Base-by-base conservation (phyloP, 2,797 vertebrate species). In the Geotria australis region DNA sequence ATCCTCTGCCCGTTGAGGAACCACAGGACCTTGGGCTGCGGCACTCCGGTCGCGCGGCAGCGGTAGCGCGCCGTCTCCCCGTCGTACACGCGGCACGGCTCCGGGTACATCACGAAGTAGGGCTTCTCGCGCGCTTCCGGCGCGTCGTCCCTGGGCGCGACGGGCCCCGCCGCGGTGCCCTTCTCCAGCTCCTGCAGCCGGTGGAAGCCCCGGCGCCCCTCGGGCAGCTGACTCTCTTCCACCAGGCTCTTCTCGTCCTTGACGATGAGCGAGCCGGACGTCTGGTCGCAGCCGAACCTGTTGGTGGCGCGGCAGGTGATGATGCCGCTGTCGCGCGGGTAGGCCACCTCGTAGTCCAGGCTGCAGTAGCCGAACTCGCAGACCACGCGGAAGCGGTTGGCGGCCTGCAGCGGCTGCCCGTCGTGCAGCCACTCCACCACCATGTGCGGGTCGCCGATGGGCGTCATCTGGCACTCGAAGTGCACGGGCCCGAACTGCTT, bases 171-270 rank as follows among this genome's bases (percentile, higher is more conserved):
- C 3, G 85, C 84, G 61, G 77, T 83, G 65, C 79, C 69, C 60
- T 80, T 79, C 63, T 98, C 88, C 2, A 98, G 70, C 62, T 98
- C 86, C 59, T 94, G 85, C 48, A 91, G 78, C 65, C 77, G 70
- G 59, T 80, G 78, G 8, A 75, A 68, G 24, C 81, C 81, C 59
- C 71, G 85, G 64, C 73, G 81, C 58, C 91, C 88, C 61, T 98
- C 91, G 15, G 91, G 91, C 62, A 98, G 63, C 24, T 98, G 91
- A 9, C 78, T 70, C 62, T 98, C 91, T 71, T 98, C 88, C 47
- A 95, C 84, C 14, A 98, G 85, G 56, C 91, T 83, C 66, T 98
- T 98, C 68, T 98, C 91, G 58, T 98, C 91, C 66, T 98, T 98
- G 47, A 98, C 91, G 0, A 98, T 86, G 57, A 98, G 70, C 2